Base-by-base conservation (phyloP, 2,113 vertebrate genomes). In the Eudyptes chrysolophus region DNA sequence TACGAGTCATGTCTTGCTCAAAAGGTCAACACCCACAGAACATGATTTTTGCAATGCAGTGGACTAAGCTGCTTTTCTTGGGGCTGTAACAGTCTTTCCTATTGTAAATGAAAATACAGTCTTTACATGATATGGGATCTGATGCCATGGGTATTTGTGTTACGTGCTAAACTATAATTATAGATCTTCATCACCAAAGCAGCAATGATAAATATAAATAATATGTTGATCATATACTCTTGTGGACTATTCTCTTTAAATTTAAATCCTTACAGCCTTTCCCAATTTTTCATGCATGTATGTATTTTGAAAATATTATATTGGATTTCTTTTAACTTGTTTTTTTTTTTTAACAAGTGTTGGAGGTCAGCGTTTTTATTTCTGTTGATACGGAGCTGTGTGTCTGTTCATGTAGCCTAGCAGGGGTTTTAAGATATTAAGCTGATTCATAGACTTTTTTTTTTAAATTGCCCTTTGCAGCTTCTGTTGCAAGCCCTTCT, bases 21-120 rank as follows among this genome's bases (percentile, higher is more conserved):
- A 91, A 95, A 96, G 85, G 85, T 95, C 84, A 93, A 80, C 92
- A 85, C 78, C 87, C 92, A 93, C 94, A 70, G 62, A 90, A 93
- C 19, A 29, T 83, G 66, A 0, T 25, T 65, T 87, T 48, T 87
- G 58, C 40, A 52, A 29, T 71, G 80, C 61, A 55, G 48, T 71
- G 49, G 49, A 74, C 66, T 64, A 52, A 87, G 62, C 44, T 92
- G 74, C 52, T 85, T 92, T 93, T 83, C 70, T 76, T 83, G n/a
- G 1, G 19, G 17, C 57, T 80, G 10, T 29, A 72, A 69, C 34
- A 61, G 58, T 57, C 44, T 76, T 93, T 82, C n/a, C 34, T 86
- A 6, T 42, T 86, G 42, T 80, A 86, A 84, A 16, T 70, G 51
- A 77, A 95, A 20, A 38, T 52, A 13, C 11, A 44, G 5, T 46